Evolutionary conservation across 2,888 invertebrate species (phyloP).

Genomic region (Nasonovia ribisnigri): DNA sequence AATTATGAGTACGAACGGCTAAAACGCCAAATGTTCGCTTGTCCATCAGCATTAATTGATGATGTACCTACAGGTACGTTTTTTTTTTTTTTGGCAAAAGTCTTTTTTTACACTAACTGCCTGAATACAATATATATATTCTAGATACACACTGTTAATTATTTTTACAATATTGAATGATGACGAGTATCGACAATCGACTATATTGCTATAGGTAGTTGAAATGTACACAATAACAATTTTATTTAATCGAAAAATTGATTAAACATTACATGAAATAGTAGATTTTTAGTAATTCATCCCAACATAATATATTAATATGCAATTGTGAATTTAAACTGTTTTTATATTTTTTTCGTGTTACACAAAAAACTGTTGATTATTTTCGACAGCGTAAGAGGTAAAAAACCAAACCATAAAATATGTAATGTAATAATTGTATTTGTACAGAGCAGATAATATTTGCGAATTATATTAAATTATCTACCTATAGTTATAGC

Average conservation of each 20-base stretch:
- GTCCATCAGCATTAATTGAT: constrained; percentile 22
- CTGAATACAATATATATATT: not conserved
- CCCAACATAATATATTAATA: not conserved
- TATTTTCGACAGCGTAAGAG: not conserved
- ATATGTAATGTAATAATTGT: not conserved
- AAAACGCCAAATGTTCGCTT: not conserved
- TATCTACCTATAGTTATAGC: not conserved
- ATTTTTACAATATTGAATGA: not conserved
- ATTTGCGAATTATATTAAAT: not conserved
- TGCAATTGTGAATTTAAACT: not conserved
- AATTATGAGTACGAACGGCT: not conserved
- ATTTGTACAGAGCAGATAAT: not conserved
- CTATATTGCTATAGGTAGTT: not conserved
- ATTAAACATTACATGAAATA: not conserved
- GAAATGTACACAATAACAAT: not conserved
- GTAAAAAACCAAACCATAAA: not conserved
- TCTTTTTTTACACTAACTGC: not conserved
- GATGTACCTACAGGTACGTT: not conserved
- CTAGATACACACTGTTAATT: not conserved
- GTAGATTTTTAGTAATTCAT: not conserved
- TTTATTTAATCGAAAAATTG: not conserved
- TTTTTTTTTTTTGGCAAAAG: not conserved
- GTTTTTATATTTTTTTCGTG: not conserved
- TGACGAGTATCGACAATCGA: not conserved
- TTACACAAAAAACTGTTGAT: not conserved